Conservation (phyloP, 2,797 vertebrate species). For the Pantherophis alleghaniensis region DNA sequence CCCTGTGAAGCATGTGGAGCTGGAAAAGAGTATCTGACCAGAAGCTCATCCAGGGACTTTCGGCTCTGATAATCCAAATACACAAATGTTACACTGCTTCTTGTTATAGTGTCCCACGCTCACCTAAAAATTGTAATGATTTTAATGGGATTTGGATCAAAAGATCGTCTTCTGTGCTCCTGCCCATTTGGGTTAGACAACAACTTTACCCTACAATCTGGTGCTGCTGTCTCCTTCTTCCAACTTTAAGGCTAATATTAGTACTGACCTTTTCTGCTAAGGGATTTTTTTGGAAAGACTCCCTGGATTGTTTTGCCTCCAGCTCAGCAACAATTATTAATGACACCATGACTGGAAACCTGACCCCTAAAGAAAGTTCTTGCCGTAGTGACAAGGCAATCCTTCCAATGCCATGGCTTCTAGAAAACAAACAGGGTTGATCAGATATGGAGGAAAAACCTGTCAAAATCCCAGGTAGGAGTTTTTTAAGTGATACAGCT, state of each 20-base stretch:
- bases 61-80: background rate
- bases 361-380: background rate
- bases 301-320: slow-evolving; percentile 17
- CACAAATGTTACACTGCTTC: background rate
- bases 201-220: too few species aligned
- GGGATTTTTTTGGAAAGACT: background rate
- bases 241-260: slow-evolving; percentile 22
- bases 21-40: background rate
- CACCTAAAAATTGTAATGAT: background rate
- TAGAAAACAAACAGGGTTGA: slow-evolving; percentile 1
- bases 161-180: background rate
- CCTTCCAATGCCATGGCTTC: background rate
- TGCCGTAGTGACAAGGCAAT: background rate
- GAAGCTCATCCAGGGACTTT: background rate
- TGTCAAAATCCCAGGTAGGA: slow-evolving; percentile 64
- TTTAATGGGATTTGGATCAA: background rate
- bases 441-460: slow-evolving; percentile 63
- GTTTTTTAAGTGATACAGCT: background rate
- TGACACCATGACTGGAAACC: background rate
- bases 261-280: slow-evolving; percentile 27
- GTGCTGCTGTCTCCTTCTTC: background rate
- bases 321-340: background rate
- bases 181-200: background rate
- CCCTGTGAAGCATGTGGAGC: background rate
- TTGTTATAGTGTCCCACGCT: background rate